Percentiles rank a stretch among this genome's conserved stretches.
Conservation (phyloP, 2,113 vertebrate genomes). For the Coracopsis vasa region DNA sequence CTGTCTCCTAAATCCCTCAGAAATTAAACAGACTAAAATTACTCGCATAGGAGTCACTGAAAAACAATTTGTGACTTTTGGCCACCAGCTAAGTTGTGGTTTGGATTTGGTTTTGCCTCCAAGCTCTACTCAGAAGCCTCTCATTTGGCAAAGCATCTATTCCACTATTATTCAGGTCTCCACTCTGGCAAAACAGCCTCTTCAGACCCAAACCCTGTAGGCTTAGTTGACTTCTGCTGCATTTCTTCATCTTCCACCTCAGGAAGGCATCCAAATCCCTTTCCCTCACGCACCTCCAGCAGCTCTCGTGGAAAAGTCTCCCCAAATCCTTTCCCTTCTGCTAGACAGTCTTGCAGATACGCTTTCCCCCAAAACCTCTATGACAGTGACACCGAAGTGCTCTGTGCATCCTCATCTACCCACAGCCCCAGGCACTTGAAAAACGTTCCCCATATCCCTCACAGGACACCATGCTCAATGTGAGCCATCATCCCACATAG, state of each 20-base stretch:
- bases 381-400: neutral
- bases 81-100: neutral
- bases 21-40: neutral
- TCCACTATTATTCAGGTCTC: neutral
- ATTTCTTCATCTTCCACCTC: neutral
- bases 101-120: neutral
- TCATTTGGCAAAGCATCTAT: neutral
- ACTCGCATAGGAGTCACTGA: neutral
- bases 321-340: neutral
- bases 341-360: neutral
- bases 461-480: accelerated
- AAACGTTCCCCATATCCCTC: neutral
- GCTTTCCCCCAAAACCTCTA: neutral
- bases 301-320: neutral
- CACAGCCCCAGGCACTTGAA: neutral
- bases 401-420: neutral
- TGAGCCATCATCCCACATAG: neutral
- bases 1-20: neutral
- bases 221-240: neutral
- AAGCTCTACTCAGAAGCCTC: neutral
- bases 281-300: neutral
- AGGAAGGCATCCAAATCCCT: neutral
- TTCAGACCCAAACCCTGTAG: neutral
- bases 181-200: neutral
- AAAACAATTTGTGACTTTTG: neutral